Conservation (phyloP, 2,113 vertebrate genomes). For the Mus musculus region GRCm39 chrX:167862501-167863000, state of each 20-base stretch:
- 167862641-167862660: background rate
- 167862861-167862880: background rate
- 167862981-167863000: slow-evolving; percentile 24
- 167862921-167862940: background rate
- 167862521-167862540: background rate
- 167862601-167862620: background rate
- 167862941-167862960: slow-evolving; percentile 34
- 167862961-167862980: background rate
- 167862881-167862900: background rate
- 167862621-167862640: background rate
- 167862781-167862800: background rate
- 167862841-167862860: background rate
- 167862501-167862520: background rate
- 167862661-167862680: background rate
- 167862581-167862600: background rate
- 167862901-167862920: background rate
- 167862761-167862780: background rate
- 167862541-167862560: background rate
- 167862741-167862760: background rate
- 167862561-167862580: background rate
- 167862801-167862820: background rate
- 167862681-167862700: too few species aligned
- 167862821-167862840: background rate
- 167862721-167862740: background rate
- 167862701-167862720: background rate